A percentile compares a stretch with the other conserved stretches of the same genome.
These are phyloP conservation scores for Heliconius aoede DNA, from an alignment of 2,888 invertebrate species.

Conservation along the genomic window DNA sequence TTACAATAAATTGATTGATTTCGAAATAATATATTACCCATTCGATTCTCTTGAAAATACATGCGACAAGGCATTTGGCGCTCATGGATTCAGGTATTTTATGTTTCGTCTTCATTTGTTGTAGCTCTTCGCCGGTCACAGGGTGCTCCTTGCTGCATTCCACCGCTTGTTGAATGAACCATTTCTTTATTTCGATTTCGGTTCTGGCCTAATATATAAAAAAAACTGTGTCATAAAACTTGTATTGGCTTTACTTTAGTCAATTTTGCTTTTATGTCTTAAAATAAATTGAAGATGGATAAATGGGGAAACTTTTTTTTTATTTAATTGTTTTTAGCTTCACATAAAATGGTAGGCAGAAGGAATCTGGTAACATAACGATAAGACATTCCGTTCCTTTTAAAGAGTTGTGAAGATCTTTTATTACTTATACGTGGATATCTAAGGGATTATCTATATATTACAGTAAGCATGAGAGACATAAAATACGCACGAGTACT, in stretches of 20 bases:
- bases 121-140: constrained; percentile 61
- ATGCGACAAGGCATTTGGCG: constrained; percentile 77
- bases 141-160: constrained; percentile 64
- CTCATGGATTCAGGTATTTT: constrained; percentile 66
- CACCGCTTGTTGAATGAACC: constrained; percentile 63
- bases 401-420: too few relatives aligned
- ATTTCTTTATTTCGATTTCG: constrained; percentile 64
- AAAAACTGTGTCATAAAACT: neutral
- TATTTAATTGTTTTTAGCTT: too few relatives aligned
- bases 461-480: too few relatives aligned
- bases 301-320: too few relatives aligned
- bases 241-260: too few relatives aligned
- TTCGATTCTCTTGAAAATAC: constrained; percentile 70
- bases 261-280: too few relatives aligned
- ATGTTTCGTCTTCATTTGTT: constrained; percentile 60
- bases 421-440: too few relatives aligned
- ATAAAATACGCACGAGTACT: neutral
- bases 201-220: constrained; percentile 56
- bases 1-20: neutral
- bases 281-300: neutral
- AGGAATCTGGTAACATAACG: too few relatives aligned
- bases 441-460: too few relatives aligned
- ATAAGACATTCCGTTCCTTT: too few relatives aligned
- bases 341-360: too few relatives aligned
- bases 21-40: constrained; percentile 68